Evolutionary conservation across 2,113 vertebrate species (phyloP).

Genomic region (Muntiacus reevesi): DNA sequence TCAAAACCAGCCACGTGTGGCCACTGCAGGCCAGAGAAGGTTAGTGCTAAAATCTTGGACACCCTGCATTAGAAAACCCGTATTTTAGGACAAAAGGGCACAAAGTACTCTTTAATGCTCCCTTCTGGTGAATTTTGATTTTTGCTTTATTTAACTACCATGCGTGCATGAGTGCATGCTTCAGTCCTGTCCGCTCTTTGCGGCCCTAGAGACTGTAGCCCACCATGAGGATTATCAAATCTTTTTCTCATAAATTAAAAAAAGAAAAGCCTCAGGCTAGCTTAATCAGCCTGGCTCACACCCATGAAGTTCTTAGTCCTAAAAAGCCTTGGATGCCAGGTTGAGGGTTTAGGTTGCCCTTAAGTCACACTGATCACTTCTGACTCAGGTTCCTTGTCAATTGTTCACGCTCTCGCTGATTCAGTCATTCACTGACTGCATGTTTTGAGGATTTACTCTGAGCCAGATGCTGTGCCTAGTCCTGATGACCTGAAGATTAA

Average conservation of each 20-base stretch:
- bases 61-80: neutral
- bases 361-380: neutral
- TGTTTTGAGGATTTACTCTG: neutral
- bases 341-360: neutral
- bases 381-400: neutral
- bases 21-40: neutral
- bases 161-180: accelerated
- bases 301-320: too few relatives aligned
- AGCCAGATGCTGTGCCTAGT: neutral
- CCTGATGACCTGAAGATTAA: neutral
- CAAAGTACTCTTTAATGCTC: neutral
- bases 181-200: neutral
- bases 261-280: neutral
- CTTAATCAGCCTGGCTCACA: neutral
- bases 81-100: neutral
- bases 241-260: neutral
- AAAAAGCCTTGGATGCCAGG: neutral
- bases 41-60: neutral
- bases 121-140: neutral
- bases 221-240: neutral
- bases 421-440: neutral
- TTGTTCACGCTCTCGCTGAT: neutral
- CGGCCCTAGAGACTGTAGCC: neutral
- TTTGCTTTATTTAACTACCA: neutral
- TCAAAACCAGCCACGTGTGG: neutral